phyloP scores from a whole-genome alignment of 1,140 invertebrate species.

The Diploscapter pachys region DNA sequence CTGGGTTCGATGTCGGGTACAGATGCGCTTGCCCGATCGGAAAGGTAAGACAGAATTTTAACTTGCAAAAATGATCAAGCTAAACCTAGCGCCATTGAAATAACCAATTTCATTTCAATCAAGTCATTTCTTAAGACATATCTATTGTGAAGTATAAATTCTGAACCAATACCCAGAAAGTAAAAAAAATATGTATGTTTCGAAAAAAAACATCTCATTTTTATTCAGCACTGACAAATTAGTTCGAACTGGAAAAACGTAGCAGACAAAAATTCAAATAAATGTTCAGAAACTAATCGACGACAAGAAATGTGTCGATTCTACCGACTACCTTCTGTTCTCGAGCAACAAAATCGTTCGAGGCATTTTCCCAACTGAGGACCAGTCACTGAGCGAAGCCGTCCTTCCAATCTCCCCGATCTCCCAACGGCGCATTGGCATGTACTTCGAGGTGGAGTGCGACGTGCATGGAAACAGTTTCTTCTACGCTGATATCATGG shows the following conservation, averaged over 20 bases:
- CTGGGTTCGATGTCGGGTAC: slow-evolving; percentile 77
- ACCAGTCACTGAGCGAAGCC: slow-evolving; percentile 85
- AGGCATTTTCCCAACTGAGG: slow-evolving; percentile 83
- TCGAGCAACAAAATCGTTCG: slow-evolving; percentile 91
- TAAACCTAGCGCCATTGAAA: too few species aligned
- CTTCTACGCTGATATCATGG: slow-evolving; percentile 60
- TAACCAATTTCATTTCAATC: too few species aligned
- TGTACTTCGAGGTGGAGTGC: slow-evolving; percentile 83
- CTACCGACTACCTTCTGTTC: slow-evolving; percentile 90
- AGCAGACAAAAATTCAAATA: slow-evolving; percentile 15
- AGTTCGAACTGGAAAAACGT: slow-evolving; percentile 5
- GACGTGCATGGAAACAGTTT: slow-evolving; percentile 71
- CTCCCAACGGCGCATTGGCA: slow-evolving; percentile 87
- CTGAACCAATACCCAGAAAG: too few species aligned
- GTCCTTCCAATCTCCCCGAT: slow-evolving; percentile 77
- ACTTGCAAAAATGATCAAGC: too few species aligned
- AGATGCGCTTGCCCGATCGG: slow-evolving; percentile 91
- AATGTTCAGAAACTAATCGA: slow-evolving; percentile 63
- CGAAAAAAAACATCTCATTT: too few species aligned
- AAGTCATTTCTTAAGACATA: too few species aligned
- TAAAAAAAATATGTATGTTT: too few species aligned
- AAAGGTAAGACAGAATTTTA: slow-evolving; percentile 60
- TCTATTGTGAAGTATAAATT: too few species aligned
- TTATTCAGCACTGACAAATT: too few species aligned
- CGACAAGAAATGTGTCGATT: slow-evolving; percentile 76